Conservation (phyloP, 2,113 vertebrate genomes). For the Lophochroa leadbeateri region DNA sequence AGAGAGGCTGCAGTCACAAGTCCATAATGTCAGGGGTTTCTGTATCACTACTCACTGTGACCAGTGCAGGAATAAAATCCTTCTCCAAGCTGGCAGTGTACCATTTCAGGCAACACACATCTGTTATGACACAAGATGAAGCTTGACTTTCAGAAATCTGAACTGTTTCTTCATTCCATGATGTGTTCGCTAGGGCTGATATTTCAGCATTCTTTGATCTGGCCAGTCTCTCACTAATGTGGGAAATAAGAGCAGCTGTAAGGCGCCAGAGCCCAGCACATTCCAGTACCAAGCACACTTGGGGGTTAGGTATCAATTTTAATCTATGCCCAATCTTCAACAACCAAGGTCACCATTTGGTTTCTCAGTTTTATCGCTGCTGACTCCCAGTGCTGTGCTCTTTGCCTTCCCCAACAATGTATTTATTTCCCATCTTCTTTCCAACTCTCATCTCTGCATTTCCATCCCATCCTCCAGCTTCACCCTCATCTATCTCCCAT, state of each 20-base stretch:
- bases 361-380: neutral
- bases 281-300: fast-evolving
- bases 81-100: fast-evolving
- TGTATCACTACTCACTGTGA: neutral
- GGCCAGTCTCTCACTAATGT: neutral
- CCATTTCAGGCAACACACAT: neutral
- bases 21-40: neutral
- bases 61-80: neutral
- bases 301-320: neutral
- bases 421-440: neutral
- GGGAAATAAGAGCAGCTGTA: neutral
- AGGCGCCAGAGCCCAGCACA: neutral
- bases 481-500: neutral
- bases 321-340: neutral
- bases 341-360: neutral
- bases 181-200: neutral
- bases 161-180: neutral
- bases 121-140: neutral
- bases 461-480: neutral
- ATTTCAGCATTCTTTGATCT: neutral
- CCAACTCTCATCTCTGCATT: neutral
- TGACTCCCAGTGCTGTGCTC: neutral
- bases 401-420: neutral
- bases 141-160: neutral
- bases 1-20: neutral